Evolutionary conservation across 2,888 invertebrate species (phyloP), one percentile per base, ranked within the genome.

Genomic region (Anorthoa munda): DNA sequence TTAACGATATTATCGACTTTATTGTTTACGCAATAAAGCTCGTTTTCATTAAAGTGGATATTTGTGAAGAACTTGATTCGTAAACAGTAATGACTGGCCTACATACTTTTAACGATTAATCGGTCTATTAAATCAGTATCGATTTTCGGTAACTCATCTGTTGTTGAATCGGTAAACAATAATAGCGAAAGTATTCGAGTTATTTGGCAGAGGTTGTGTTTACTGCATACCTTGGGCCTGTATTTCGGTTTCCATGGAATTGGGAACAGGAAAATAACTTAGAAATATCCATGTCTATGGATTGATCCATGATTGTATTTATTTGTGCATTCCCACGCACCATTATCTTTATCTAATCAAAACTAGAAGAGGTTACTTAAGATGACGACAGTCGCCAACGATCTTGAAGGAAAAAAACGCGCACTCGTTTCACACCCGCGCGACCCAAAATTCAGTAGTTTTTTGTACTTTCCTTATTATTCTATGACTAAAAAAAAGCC

Each of bases 181-280:
- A 70, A 72, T 64, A 74, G 81, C 72, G 53, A 77, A 74, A 83
- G 81, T 78, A 83, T 86, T 81, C 63, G 55, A 65, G 78, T 72
- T 83, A 75, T 87, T 91, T 91, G 90, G 90, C 89, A 90, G 48
- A 70, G 55, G 56, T 64, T 75, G 80, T 84, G 66, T 79, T 86
- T 87, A 89, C 89, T 88, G 79, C 78, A 85, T 87, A 84, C 83
- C 77, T 69, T 66, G 59, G 55, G 72, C 4, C 68, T 61, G 53
- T 23, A 58, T 64, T 21, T 72, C 71, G 69, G 73, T 79, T 91
- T 88, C 83, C 80, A 75, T 72, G 72, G 77, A 88, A 88, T 72
- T 67, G 56, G 63, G 79, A 88, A 86, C 86, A 86, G 89, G 89
- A 90, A 90, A 88, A 87, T 79, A 68, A 66, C 66, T 66, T 66